Percentiles rank a stretch among this genome's conserved stretches.
Conservation (phyloP, 2,797 vertebrate genomes). For the Gymnothorax reevesii region DNA sequence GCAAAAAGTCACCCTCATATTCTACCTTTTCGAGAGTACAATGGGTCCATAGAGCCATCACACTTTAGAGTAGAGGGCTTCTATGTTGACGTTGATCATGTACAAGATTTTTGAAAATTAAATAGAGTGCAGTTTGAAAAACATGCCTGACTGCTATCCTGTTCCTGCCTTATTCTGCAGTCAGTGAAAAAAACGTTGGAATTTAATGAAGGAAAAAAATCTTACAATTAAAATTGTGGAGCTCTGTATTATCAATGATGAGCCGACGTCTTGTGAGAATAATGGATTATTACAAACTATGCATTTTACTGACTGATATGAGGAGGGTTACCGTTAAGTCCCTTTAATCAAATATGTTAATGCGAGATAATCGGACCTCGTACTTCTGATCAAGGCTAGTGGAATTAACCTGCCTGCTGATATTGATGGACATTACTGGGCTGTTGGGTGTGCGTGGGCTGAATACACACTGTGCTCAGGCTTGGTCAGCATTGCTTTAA, state of each 20-base stretch:
- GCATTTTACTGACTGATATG: constrained; percentile 6
- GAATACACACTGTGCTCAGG: neutral
- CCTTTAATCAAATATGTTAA: neutral
- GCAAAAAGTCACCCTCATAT: neutral
- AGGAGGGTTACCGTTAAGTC: constrained; percentile 4
- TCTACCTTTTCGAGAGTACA: neutral
- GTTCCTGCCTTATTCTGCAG: neutral
- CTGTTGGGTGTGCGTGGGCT: neutral
- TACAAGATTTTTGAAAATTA: constrained; percentile 7
- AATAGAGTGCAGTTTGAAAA: neutral
- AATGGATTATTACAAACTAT: constrained; percentile 10
- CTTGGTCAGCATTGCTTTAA: neutral
- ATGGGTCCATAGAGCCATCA: neutral
- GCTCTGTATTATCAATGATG: neutral
- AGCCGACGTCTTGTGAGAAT: neutral
- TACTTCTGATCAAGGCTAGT: neutral
- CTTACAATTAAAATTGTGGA: neutral
- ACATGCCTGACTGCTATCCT: neutral
- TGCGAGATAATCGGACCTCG: neutral
- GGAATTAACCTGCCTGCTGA: neutral
- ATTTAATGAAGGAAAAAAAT: neutral
- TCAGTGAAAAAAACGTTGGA: constrained; percentile 6
- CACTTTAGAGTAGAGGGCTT: neutral
- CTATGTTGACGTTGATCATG: neutral
- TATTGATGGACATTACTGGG: neutral